These are phyloP conservation scores for Pocillopora meandrina DNA, from an alignment of 92 coral and sea anemone genomes.

Conservation along the genomic window DNA sequence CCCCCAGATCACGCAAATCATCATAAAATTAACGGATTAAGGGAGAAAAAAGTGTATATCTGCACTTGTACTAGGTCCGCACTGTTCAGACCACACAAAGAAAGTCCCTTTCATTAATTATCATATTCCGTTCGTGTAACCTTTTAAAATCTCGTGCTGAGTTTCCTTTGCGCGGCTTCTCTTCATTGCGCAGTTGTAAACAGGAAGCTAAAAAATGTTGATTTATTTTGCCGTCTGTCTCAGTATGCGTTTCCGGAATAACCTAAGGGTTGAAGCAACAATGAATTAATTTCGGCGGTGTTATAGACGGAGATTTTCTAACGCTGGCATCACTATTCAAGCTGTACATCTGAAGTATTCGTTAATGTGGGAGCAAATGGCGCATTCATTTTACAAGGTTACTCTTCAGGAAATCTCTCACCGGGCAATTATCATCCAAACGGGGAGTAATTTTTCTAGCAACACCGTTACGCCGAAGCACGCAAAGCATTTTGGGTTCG, in stretches of 20 bases:
- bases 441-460: not conserved
- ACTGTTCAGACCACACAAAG: conserved; percentile 37
- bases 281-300: not conserved
- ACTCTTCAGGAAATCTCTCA: not conserved
- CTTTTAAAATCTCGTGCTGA: conserved; percentile 22
- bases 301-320: not conserved
- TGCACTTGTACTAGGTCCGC: not conserved
- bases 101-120: conserved; percentile 3
- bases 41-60: not conserved
- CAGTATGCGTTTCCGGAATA: conserved; percentile 42
- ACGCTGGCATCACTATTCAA: not conserved
- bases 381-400: not conserved
- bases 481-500: not conserved
- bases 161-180: conserved; percentile 21
- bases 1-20: not conserved
- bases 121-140: not conserved
- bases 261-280: conserved; percentile 17
- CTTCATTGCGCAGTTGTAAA: conserved; percentile 27
- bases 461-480: not conserved
- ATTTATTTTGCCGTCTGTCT: conserved; percentile 35
- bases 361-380: not conserved
- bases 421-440: not conserved
- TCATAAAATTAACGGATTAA: not conserved
- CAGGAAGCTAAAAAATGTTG: conserved; percentile 40
- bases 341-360: not conserved